These are phyloP conservation scores for Imbricaverruca yamaguchii DNA, from an alignment of 2,888 invertebrate genomes.

Conservation along the genomic window DNA sequence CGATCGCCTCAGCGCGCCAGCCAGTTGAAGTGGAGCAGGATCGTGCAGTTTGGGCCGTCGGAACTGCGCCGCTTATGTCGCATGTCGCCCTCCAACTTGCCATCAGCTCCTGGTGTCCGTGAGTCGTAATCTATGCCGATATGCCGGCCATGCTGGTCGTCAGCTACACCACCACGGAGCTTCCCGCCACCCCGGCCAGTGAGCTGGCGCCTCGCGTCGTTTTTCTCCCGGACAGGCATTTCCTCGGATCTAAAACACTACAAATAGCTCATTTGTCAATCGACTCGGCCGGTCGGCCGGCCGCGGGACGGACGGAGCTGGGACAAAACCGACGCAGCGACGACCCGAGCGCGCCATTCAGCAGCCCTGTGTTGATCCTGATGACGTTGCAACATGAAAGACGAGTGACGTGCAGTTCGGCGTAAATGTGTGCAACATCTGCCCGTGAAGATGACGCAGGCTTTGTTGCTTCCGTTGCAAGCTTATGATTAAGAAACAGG, in stretches of 20 bases:
- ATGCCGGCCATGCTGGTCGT: no score
- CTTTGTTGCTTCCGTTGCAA: not conserved
- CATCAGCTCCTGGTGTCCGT: no score
- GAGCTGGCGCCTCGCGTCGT: not conserved
- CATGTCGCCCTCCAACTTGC: no score
- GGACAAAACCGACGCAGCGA: conserved; percentile 3
- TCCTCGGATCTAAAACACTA: conserved; percentile 10
- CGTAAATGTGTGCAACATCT: not conserved
- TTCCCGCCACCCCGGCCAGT: not conserved
- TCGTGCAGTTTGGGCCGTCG: no score
- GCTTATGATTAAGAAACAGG: not conserved
- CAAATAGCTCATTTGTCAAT: conserved; percentile 15
- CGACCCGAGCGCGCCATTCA: not conserved
- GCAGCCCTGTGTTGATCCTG: not conserved
- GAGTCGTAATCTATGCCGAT: no score
- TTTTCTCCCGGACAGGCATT: not conserved
- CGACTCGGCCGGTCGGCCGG: not conserved
- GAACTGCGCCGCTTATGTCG: no score
- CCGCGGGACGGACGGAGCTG: not conserved
- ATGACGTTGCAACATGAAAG: not conserved
- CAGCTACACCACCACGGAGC: no score
- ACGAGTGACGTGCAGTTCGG: not conserved
- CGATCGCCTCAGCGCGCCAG: no score
- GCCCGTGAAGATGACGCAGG: not conserved
- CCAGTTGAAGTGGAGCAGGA: no score